These are phyloP conservation scores for Noctua comes DNA, from an alignment of 2,888 invertebrate species.

Conservation along the genomic window DNA sequence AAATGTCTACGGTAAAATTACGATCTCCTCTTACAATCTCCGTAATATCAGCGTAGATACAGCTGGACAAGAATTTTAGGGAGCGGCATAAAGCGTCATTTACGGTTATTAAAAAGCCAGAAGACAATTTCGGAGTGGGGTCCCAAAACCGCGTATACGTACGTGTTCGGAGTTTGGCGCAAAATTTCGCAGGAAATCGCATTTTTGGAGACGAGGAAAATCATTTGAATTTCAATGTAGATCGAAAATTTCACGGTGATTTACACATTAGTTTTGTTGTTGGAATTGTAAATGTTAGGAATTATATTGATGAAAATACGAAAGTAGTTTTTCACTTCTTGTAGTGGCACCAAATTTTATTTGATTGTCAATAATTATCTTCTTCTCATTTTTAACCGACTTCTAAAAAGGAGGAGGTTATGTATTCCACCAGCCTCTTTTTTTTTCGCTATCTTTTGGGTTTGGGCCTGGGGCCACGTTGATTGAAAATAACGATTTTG, in stretches of 20 bases:
- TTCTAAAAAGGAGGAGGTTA: neutral
- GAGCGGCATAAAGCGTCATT: constrained; percentile 67
- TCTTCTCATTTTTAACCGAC: neutral
- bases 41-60: constrained; percentile 15
- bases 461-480: neutral
- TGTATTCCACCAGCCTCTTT: neutral
- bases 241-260: constrained; percentile 52
- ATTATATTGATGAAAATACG: neutral
- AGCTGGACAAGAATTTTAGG: constrained; percentile 47
- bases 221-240: constrained; percentile 54
- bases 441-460: too few species aligned
- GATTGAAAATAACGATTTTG: neutral
- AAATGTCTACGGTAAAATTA: neutral
- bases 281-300: neutral
- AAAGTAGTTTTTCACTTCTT: neutral
- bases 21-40: constrained; percentile 13
- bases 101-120: constrained; percentile 78
- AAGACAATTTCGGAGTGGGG: constrained; percentile 73
- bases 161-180: constrained; percentile 54
- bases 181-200: constrained; percentile 53
- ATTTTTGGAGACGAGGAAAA: constrained; percentile 45
- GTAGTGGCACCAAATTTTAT: neutral
- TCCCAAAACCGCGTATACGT: constrained; percentile 61
- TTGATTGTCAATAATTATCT: neutral
- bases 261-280: constrained; percentile 27